Conservation (phyloP, 2,797 vertebrate species). For the Fringilla coelebs region DNA sequence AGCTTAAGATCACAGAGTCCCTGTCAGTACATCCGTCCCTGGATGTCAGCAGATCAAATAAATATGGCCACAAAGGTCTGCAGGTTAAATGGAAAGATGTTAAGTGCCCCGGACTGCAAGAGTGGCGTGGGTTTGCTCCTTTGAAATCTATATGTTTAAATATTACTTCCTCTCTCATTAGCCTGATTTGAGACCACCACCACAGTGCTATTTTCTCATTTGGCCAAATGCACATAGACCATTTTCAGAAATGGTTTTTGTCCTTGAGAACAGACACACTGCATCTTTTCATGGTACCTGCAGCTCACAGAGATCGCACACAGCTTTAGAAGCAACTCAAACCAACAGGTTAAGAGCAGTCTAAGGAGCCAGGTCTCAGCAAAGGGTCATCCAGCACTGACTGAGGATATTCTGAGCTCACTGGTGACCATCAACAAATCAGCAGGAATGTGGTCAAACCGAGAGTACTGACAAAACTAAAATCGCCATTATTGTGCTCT, state of each 20-base stretch:
- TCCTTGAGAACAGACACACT: not conserved
- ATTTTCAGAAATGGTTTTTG: not conserved
- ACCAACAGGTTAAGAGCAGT: not conserved
- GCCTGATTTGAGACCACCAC: not conserved
- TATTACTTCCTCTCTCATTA: not conserved
- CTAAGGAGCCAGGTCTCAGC: not conserved
- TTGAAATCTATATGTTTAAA: conserved; percentile 9
- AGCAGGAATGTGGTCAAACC: not conserved
- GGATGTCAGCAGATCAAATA: not conserved
- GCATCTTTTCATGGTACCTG: not conserved
- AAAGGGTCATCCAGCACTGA: not conserved
- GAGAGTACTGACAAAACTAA: not conserved
- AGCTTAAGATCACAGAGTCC: not conserved
- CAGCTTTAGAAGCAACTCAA: not conserved
- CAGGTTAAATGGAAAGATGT: not conserved
- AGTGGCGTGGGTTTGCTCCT: not conserved
- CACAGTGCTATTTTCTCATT: not conserved
- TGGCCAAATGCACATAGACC: not conserved
- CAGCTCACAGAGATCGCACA: not conserved
- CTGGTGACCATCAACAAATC: not conserved
- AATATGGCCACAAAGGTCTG: not conserved
- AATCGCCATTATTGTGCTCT: not conserved
- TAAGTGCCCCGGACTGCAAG: not conserved
- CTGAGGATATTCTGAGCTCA: not conserved
- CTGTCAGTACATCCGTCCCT: not conserved